These are phyloP conservation scores for Acleris literana DNA, from an alignment of 2,888 invertebrate species.

Conservation along the genomic window DNA sequence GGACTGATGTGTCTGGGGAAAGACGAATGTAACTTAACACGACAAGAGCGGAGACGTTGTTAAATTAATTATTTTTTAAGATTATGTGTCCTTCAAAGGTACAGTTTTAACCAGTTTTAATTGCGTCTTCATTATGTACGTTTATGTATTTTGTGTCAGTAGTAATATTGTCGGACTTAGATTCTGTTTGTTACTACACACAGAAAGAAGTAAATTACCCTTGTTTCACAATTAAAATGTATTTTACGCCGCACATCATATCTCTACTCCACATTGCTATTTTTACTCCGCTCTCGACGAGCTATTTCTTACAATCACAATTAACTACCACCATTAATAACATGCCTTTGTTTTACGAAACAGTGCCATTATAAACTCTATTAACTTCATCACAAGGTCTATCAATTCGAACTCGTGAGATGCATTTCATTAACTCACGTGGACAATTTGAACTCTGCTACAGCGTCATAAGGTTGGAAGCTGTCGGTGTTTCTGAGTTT, in stretches of 20 bases:
- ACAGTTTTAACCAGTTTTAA: no score
- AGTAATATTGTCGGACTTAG: no score
- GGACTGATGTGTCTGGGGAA: no score
- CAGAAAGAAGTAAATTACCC: no score
- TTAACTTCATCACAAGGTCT: constrained; percentile 6
- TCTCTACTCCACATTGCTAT: constrained; percentile 24
- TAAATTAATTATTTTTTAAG: no score
- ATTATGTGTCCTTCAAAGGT: no score
- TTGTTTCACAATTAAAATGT: neutral
- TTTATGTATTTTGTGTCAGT: no score
- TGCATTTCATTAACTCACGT: constrained; percentile 9
- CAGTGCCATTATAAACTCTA: constrained; percentile 19
- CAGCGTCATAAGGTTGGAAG: constrained; percentile 3
- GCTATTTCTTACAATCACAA: constrained; percentile 30
- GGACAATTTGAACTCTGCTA: constrained; percentile 2
- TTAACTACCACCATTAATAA: constrained; percentile 28
- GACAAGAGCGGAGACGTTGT: no score
- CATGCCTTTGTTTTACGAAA: constrained; percentile 19
- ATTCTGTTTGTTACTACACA: no score
- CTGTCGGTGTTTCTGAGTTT: neutral
- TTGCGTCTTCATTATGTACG: no score
- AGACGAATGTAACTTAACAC: no score
- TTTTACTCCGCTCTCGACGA: constrained; percentile 16
- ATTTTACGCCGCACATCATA: constrained; percentile 4
- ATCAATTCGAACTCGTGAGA: neutral